Evolutionary conservation across 2,888 invertebrate genomes (phyloP).

Genomic region (Oxycera nigricornis): DNA sequence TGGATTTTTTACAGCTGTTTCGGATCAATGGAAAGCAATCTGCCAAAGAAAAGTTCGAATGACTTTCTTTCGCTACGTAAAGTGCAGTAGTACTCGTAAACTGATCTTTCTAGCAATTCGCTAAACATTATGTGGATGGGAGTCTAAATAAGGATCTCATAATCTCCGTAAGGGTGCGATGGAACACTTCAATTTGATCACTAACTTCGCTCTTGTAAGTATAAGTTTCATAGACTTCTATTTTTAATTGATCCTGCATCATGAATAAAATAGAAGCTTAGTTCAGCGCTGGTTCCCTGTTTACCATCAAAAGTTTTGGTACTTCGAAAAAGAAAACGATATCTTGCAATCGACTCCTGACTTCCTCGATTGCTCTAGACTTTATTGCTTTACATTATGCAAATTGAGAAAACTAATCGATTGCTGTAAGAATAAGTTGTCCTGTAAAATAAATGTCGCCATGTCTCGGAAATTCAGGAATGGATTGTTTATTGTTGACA

Average conservation of each 20-base stretch:
- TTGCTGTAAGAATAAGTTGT: constrained; percentile 18
- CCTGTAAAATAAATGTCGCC: not conserved
- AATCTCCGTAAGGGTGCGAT: constrained; percentile 41
- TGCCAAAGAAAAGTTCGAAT: no score
- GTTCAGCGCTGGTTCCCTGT: constrained; percentile 39
- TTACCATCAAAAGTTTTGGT: constrained; percentile 22
- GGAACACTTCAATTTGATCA: constrained; percentile 39
- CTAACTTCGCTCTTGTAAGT: constrained; percentile 36
- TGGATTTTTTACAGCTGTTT: no score
- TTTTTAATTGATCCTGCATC: constrained; percentile 34
- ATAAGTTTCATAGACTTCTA: constrained; percentile 36
- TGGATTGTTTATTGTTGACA: no score
- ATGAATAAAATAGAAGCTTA: constrained; percentile 32
- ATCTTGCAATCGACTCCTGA: constrained; percentile 19
- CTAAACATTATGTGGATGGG: not conserved
- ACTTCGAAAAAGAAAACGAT: constrained; percentile 12
- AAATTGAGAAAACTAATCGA: constrained; percentile 39
- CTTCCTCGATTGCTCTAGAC: constrained; percentile 26
- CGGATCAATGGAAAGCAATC: no score
- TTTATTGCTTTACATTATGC: not conserved
- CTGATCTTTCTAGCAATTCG: not conserved
- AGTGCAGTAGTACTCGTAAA: not conserved
- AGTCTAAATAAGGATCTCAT: constrained; percentile 28
- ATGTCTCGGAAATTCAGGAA: not conserved
- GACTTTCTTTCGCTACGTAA: not conserved